These are phyloP conservation scores for Melanerpes formicivorus DNA, from an alignment of 2,113 vertebrate genomes.

Conservation along the genomic window DNA sequence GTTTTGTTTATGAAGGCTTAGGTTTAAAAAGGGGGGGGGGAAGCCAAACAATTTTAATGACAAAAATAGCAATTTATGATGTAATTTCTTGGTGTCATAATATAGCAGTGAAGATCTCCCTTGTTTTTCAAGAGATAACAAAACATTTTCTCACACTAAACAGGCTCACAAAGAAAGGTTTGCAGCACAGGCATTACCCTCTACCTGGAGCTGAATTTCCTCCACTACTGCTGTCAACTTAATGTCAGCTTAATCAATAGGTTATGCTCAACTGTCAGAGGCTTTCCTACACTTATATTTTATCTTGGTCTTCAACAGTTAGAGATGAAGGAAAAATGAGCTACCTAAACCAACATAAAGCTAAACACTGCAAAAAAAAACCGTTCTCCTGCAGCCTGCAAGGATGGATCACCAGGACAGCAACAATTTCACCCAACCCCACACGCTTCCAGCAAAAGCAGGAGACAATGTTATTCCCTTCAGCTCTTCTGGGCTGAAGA, in stretches of 20 bases:
- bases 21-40: neutral
- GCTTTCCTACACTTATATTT: neutral
- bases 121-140: neutral
- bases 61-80: conserved; percentile 36
- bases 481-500: neutral
- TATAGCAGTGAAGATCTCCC: neutral
- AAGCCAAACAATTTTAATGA: neutral
- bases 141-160: neutral
- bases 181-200: neutral
- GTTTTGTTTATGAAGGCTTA: neutral
- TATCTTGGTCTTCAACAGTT: neutral
- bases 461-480: fast-evolving
- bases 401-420: neutral
- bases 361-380: neutral
- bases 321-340: neutral
- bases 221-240: neutral
- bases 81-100: neutral
- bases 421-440: neutral
- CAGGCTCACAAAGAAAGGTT: neutral
- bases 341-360: neutral
- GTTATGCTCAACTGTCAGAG: neutral
- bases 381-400: neutral
- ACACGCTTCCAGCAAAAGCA: neutral
- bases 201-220: neutral
- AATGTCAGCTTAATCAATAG: neutral